phyloP scores from a whole-genome alignment of 2,888 invertebrate genomes.

The Drosophila affinis region DNA sequence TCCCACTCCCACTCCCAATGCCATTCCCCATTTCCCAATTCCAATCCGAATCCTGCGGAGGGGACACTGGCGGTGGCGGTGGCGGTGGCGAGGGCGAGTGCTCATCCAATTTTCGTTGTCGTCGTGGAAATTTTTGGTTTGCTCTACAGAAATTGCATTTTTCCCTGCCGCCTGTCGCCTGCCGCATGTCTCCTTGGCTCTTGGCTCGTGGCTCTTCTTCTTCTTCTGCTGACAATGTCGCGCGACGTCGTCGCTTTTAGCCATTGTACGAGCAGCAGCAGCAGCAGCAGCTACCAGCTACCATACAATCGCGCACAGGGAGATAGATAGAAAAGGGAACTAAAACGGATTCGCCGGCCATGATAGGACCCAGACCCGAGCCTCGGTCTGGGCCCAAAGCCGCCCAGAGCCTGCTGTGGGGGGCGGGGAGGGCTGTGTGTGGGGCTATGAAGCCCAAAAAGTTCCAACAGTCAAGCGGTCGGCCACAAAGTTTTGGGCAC shows the following conservation, averaged over 20 bases:
- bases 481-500: slow-evolving; percentile 78
- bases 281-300: slow-evolving; percentile 26
- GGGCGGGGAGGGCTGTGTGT: background rate
- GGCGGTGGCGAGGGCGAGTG: slow-evolving; percentile 26
- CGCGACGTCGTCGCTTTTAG: slow-evolving; percentile 78
- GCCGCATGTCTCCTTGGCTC: slow-evolving; percentile 13
- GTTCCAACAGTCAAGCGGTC: slow-evolving; percentile 55
- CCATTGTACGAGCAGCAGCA: slow-evolving; percentile 22
- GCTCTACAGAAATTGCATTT: slow-evolving; percentile 76
- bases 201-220: slow-evolving; percentile 1
- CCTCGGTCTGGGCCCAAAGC: background rate
- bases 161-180: slow-evolving; percentile 41
- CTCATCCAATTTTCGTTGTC: slow-evolving; percentile 78
- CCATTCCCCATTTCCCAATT: slow-evolving; percentile 34
- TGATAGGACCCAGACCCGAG: background rate
- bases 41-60: slow-evolving; percentile 24
- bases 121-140: slow-evolving; percentile 63
- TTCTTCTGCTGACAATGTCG: slow-evolving; percentile 69
- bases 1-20: slow-evolving; percentile 13
- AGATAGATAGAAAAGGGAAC: slow-evolving; percentile 32
- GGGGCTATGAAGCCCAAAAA: slow-evolving; percentile 27
- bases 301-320: background rate
- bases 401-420: background rate
- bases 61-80: background rate
- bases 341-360: slow-evolving; percentile 21